Evolutionary conservation across 2,797 vertebrate genomes (phyloP).

Genomic region (Gastrophryne carolinensis): DNA sequence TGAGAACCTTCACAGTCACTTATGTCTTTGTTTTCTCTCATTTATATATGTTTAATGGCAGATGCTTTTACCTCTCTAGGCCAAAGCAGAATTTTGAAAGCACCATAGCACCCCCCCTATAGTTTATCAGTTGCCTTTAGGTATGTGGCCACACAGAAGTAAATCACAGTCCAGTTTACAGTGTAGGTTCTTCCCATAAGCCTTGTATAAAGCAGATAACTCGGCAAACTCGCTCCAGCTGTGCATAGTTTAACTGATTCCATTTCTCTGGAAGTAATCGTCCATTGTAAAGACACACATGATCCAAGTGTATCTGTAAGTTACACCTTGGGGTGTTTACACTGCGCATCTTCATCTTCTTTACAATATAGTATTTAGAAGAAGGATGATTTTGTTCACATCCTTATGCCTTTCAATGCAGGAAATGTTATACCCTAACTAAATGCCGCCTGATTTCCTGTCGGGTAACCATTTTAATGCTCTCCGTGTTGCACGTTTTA

Average conservation of each 20-base stretch:
- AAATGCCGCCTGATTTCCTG: no score
- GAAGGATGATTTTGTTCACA: background rate
- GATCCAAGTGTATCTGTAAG: background rate
- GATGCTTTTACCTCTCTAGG: no score
- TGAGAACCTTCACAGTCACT: no score
- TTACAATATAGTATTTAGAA: background rate
- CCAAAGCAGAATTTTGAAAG: background rate
- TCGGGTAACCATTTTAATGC: no score
- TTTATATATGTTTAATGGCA: no score
- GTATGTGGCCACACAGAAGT: constrained; percentile 17
- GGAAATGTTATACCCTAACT: no score
- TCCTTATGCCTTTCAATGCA: background rate
- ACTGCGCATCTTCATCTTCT: background rate
- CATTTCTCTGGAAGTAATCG: constrained; percentile 1
- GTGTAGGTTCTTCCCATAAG: constrained; percentile 22
- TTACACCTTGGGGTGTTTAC: background rate
- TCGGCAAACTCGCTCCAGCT: constrained; percentile 23
- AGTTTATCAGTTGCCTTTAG: background rate
- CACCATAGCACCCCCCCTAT: background rate
- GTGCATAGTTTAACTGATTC: constrained; percentile 17
- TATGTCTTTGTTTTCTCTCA: no score
- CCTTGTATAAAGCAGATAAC: constrained; percentile 2
- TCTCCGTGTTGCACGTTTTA: no score
- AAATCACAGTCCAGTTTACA: background rate
- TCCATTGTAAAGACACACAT: constrained; percentile 20